Percentiles rank a stretch among this genome's conserved stretches.
phyloP scores from a whole-genome alignment of 2,888 invertebrate species.

The Lochmaea crataegi region DNA sequence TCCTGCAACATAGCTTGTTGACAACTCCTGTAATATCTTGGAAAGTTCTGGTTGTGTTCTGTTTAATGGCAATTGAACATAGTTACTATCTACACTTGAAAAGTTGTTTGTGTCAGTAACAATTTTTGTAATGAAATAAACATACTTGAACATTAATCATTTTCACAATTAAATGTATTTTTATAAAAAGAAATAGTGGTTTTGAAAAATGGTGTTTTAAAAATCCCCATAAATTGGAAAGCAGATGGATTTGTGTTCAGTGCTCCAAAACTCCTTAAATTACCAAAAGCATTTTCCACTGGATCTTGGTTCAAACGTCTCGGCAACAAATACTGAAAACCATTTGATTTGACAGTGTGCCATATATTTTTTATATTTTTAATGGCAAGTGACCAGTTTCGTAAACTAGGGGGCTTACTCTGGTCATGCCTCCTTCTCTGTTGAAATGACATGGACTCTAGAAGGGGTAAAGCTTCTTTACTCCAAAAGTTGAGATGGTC shows the following conservation, averaged over 20 bases:
- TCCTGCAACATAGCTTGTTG: constrained; percentile 16
- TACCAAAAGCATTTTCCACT: constrained; percentile 18
- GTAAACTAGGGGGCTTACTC: constrained; percentile 21
- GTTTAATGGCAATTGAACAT: constrained; percentile 5
- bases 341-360: constrained; percentile 1
- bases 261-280: constrained; percentile 20
- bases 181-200: constrained; percentile 25
- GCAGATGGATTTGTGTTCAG: constrained; percentile 27
- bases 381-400: constrained; percentile 20
- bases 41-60: constrained; percentile 3
- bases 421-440: constrained; percentile 16
- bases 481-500: constrained; percentile 28
- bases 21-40: constrained; percentile 5
- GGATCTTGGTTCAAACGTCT: constrained; percentile 21
- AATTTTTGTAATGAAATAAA: constrained; percentile 22
- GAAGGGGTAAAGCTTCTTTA: constrained; percentile 29
- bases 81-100: constrained; percentile 2
- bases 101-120: not conserved
- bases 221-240: constrained; percentile 20
- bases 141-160: constrained; percentile 24
- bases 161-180: constrained; percentile 34
- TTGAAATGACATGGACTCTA: constrained; percentile 16
- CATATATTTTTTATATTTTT: constrained; percentile 21
- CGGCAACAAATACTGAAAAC: constrained; percentile 18
- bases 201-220: constrained; percentile 27